Base-by-base conservation (phyloP, 2,888 invertebrate species). In the Diplolepis rosae region DNA sequence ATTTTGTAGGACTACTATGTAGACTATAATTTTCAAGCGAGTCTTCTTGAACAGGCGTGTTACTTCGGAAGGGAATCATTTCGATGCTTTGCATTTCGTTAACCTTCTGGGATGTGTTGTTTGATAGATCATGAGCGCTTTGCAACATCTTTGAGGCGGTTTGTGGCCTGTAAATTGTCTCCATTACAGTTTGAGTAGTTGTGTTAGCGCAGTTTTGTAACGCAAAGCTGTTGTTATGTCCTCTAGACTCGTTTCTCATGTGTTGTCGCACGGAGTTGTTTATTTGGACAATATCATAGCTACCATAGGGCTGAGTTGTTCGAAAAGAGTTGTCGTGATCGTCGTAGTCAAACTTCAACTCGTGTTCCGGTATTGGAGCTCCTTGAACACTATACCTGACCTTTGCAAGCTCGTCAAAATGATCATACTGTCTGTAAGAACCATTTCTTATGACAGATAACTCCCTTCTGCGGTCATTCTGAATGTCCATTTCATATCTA, bases 101-200 rank as follows among this genome's bases (percentile, higher is more conserved):
- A 66, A 66, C 76, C 18, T 70, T 81, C 48, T 68, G 73, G 13
- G 72, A 75, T 68, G 73, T 54, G 11, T 82, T 78, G 68, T 74
- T 77, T 15, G 75, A 73, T 50, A 80, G 74, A 24, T 79, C 82
- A 35, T 83, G 80, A 18, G 79, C 79, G 27, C 69, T 72, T 15
- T 82, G 80, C 9, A 83, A 75, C 69, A 83, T 76, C 69, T 83
- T 82, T 6, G 82, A 75, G 4, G 80, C 66, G 7, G 80, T 78
- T 68, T 84, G 83, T 7, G 82, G 75, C 0, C 82, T 82, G 70
- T 85, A 87, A 50, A 86, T 83, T 7, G 87, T 82, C 30, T 84
- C 84, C 78, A 84, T 82, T 35, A 84, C 82, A 1, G 80, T 82
- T 42, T 83, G 80, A 22, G 81, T 79, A 4, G 80, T 76, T 35